Evolutionary conservation across 1,140 invertebrate species (phyloP).

Genomic region (Drosophila pruinosa): DNA sequence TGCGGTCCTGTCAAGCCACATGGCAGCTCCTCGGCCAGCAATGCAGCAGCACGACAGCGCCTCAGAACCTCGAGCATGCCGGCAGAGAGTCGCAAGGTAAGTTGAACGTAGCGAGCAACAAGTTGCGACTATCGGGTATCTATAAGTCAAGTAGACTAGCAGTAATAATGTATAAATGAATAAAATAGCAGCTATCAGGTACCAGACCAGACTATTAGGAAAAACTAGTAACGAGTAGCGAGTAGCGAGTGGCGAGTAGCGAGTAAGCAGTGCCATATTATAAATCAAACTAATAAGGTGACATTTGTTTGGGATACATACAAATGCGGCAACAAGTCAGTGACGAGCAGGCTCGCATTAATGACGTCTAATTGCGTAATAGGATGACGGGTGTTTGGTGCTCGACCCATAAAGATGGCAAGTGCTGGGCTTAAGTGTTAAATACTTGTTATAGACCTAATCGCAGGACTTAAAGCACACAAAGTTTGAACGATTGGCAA

Average conservation of each 20-base stretch:
- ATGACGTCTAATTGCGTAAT: neutral
- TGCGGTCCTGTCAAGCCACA: neutral
- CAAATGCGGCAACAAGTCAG: too few relatives aligned
- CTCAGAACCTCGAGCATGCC: conserved; percentile 82
- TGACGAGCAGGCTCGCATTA: neutral
- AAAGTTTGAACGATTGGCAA: neutral
- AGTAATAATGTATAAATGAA: too few relatives aligned
- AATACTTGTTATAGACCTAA: conserved; percentile 14
- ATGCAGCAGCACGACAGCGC: conserved; percentile 56
- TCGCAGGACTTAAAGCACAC: neutral
- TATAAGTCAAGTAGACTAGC: neutral
- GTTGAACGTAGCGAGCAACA: neutral
- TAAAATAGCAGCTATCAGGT: too few relatives aligned
- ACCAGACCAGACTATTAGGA: too few relatives aligned
- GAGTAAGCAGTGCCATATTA: neutral
- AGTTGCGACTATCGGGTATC: neutral
- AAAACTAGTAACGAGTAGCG: neutral
- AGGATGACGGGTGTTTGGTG: neutral
- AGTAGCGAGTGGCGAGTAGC: neutral
- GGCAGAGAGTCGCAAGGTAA: conserved; percentile 77
- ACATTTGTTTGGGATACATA: too few relatives aligned
- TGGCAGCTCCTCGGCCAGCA: conserved; percentile 40
- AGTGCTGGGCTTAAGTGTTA: neutral
- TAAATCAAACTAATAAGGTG: neutral
- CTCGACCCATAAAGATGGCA: neutral